Conservation (phyloP, 2,888 invertebrate species). For the Amphipyra berbera region DNA sequence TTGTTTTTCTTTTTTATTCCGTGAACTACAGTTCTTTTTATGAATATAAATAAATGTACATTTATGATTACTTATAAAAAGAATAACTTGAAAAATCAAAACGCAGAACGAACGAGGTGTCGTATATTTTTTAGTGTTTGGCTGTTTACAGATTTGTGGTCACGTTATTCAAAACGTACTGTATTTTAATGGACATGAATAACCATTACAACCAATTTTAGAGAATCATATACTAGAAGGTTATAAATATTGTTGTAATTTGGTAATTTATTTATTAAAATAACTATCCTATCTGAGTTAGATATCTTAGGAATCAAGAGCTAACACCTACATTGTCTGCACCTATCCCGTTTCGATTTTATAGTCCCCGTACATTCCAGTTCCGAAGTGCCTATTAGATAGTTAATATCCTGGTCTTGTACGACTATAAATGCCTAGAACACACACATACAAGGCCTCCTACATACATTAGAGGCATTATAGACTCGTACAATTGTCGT, state of each 20-base stretch:
- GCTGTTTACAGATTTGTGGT: constrained; percentile 18
- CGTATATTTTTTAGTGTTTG: constrained; percentile 23
- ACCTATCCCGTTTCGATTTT: too few species aligned
- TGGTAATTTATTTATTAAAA: too few species aligned
- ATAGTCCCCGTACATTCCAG: constrained; percentile 10
- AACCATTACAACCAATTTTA: constrained; percentile 3
- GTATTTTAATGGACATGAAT: constrained; percentile 14
- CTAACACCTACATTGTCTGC: constrained; percentile 22
- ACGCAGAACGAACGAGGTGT: constrained; percentile 12
- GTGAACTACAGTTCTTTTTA: too few species aligned
- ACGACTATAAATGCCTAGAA: background rate
- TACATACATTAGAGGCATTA: constrained; percentile 19
- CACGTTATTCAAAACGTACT: constrained; percentile 18
- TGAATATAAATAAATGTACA: too few species aligned
- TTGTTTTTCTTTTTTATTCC: constrained; percentile 17
- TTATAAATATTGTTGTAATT: too few species aligned
- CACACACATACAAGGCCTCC: constrained; percentile 25
- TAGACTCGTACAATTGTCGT: constrained; percentile 34
- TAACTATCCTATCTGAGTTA: background rate
- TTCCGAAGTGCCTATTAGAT: constrained; percentile 19
- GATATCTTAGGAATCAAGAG: constrained; percentile 1
- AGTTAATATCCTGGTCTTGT: constrained; percentile 23
- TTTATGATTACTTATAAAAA: background rate
- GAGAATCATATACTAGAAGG: too few species aligned
- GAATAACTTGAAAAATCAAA: constrained; percentile 16